Base-by-base conservation (phyloP, 35 echinoderm and acorn worm genomes). In the Diadema setosum region DNA sequence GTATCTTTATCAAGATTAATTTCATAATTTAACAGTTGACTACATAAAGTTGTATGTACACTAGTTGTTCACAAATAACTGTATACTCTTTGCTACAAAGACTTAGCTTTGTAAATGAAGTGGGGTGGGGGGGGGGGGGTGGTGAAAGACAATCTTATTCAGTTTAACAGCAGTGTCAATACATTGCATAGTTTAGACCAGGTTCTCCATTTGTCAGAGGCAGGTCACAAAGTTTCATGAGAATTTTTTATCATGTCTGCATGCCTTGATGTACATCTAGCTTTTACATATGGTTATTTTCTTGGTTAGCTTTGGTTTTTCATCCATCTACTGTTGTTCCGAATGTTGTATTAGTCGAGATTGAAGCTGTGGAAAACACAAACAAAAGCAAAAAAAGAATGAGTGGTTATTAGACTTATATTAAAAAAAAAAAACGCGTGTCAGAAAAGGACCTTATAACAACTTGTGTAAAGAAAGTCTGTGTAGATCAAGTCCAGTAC, bases 241-340 rank as follows among this genome's bases (percentile, higher is more conserved):
- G 21, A 67, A 67, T 15, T 67, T n/a, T n/a, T 67, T 67, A 67
- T 33, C 25, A 67, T 34, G 37, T 78, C 73, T 78, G 73, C 73
- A 78, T 78, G 73, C 73, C 73, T 78, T 78, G 73, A 78, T 78
- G 73, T 78, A 78, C 73, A 78, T 78, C 73, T 78, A 78, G 73
- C 40, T 16, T 78, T 33, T 67, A 41, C 37, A n/a, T 78, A 78
- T 78, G 12, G 11, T 78, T 76, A 41, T 76, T 78, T 24, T 78
- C 40, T 78, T 67, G 40, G 73, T 78, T 78, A 78, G 17, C 33
- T 78, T 78, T 78, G 73, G n/a, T n/a, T 78, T 78, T 78, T 78
- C 73, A 39, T 78, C 33, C 33, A 73, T 73, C 35, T 11, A 78
- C 73, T 78, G 33, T 39, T 78, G 17, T 73, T 17, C 30, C 25